A percentile compares a stretch with the other conserved stretches of the same genome.
phyloP scores from a whole-genome alignment of 2,113 vertebrate species.

The Clarias magur region DNA sequence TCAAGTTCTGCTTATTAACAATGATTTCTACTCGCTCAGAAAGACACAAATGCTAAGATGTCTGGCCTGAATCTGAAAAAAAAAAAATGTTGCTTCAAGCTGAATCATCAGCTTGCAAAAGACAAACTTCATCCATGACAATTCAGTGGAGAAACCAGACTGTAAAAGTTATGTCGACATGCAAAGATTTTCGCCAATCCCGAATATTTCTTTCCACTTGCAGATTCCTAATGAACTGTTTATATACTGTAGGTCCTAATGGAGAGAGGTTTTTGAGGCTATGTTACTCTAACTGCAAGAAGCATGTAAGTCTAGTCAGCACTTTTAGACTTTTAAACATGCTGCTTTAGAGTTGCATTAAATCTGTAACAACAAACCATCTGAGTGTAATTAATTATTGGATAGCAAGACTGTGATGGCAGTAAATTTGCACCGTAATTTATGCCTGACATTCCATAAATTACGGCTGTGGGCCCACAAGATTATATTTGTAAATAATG shows the following conservation, averaged over 20 bases:
- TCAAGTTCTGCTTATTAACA: not conserved
- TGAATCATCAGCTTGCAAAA: not conserved
- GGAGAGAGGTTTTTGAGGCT: not conserved
- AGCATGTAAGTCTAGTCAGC: not conserved
- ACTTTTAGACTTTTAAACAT: not conserved
- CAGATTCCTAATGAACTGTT: not conserved
- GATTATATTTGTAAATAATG: too few relatives aligned
- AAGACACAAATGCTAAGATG: not conserved
- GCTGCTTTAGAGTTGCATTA: not conserved
- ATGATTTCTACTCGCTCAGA: not conserved
- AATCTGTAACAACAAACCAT: not conserved
- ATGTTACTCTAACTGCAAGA: not conserved
- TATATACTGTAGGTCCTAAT: not conserved
- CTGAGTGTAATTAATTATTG: not conserved
- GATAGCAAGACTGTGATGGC: not conserved
- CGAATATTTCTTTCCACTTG: not conserved
- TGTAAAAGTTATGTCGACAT: not conserved
- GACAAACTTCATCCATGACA: not conserved
- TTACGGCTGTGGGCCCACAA: too few relatives aligned
- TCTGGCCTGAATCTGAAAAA: not conserved
- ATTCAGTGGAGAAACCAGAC: not conserved
- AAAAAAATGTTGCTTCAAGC: not conserved
- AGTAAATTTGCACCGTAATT: not conserved
- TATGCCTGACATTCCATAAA: not conserved
- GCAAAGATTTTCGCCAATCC: not conserved